phyloP scores from a whole-genome alignment of 1,140 invertebrate species.

The Proctacanthus coquilletti region DNA sequence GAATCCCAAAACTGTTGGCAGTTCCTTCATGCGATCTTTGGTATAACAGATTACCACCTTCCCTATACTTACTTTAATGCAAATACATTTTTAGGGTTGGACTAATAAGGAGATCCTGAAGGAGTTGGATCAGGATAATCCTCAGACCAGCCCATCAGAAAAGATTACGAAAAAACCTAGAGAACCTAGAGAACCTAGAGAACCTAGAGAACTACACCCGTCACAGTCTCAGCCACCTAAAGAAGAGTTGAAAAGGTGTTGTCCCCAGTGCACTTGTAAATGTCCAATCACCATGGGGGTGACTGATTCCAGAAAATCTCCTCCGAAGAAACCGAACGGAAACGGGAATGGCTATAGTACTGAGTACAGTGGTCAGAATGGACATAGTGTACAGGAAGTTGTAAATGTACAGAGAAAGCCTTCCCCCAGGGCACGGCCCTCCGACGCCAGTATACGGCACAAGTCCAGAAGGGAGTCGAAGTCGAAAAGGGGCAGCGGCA shows the following conservation, averaged over 20 bases:
- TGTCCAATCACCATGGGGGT: no score
- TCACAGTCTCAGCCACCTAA: background rate
- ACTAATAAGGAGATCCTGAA: slow-evolving; percentile 27
- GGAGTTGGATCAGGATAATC: slow-evolving; percentile 28
- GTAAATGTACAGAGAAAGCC: no score
- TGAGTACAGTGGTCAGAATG: no score
- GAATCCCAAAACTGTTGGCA: slow-evolving; percentile 38
- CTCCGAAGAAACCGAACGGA: no score
- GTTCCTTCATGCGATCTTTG: slow-evolving; percentile 44
- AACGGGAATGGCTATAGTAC: no score
- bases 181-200: slow-evolving; percentile 11
- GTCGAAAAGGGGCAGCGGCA: no score
- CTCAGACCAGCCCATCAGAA: slow-evolving; percentile 18
- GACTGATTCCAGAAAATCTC: no score
- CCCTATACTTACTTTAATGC: background rate
- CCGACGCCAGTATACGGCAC: no score
- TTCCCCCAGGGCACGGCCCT: no score
- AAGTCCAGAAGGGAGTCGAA: no score
- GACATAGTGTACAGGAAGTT: no score
- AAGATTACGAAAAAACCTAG: slow-evolving; percentile 23
- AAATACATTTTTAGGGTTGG: slow-evolving; percentile 18
- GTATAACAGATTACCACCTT: slow-evolving; percentile 22
- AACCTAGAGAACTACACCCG: background rate
- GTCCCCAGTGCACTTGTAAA: slow-evolving; percentile 22
- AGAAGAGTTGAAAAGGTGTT: slow-evolving; percentile 17